Evolutionary conservation across 2,888 invertebrate genomes (phyloP), one percentile per base, ranked within the genome.

Genomic region (Drosophila neotestacea): DNA sequence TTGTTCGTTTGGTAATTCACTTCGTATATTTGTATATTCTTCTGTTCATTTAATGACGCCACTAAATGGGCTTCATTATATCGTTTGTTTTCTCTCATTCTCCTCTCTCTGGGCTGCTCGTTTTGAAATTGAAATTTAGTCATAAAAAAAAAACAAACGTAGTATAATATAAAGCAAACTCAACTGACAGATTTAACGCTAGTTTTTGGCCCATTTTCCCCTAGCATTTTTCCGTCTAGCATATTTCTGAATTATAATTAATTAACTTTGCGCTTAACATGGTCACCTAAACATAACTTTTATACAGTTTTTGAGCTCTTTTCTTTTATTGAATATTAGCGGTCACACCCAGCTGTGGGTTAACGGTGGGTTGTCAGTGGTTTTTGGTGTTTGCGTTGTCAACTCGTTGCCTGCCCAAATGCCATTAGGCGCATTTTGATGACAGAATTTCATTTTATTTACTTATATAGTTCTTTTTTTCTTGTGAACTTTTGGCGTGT

Each of bases 21-120:
- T 52, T 46, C 16, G 27, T 7, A 38, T 60, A 44, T 60, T 67
- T 56, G 52, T 69, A 55, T 62, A 66, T 72, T 79, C 66, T 77
- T 72, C 75, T 60, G 68, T 71, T 73, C 74, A 75, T 77, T 88
- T 90, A 89, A 89, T 89, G 88, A 87, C 83, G 77, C 86, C 77
- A 88, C 85, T 87, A 88, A 88, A 88, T 88, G 90, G 85, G 88
- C 81, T 84, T 85, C 81, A 88, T 90, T 90, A 88, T 88, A 80
- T 77, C 79, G 84, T 83, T 86, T 80, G 80, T 68, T 73, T 80
- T 70, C 54, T 52, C 59, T 73, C 58, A 28, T 63, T 55, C 30
- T 58, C 47, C n/a, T n/a, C n/a, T n/a, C n/a, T n/a, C n/a, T n/a
- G n/a, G n/a, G n/a, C n/a, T n/a, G n/a, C n/a, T 56, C 59, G 52